These are phyloP conservation scores for Xestia c-nigrum DNA, from an alignment of 2,888 invertebrate genomes.

Conservation along the genomic window DNA sequence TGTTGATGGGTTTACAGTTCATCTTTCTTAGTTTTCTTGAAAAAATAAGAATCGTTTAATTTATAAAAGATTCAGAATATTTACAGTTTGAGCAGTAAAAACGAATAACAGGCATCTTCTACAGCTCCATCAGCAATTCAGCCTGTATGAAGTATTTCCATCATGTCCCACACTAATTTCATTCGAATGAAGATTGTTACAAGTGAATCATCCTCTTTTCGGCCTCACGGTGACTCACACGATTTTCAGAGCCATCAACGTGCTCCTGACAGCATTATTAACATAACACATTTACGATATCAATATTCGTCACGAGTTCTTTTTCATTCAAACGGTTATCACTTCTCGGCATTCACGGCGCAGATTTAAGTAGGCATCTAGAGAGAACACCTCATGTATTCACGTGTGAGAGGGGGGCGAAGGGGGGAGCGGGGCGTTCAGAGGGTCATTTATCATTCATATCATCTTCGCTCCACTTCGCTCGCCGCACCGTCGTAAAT, in stretches of 20 bases:
- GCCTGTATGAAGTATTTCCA: not conserved
- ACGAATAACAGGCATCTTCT: not conserved
- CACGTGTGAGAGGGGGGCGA: constrained; percentile 86
- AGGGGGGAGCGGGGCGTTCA: constrained; percentile 74
- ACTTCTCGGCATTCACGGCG: constrained; percentile 81
- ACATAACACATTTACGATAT: constrained; percentile 70
- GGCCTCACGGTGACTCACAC: constrained; percentile 39
- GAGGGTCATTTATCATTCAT: constrained; percentile 91
- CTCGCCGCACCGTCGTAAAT: constrained; percentile 91
- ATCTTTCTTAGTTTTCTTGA: constrained; percentile 7
- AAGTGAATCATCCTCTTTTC: constrained; percentile 53
- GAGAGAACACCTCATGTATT: constrained; percentile 85
- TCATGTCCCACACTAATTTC: constrained; percentile 16
- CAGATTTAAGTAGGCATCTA: constrained; percentile 84
- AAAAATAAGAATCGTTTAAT: not conserved
- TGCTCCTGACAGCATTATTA: constrained; percentile 65
- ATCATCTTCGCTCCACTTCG: constrained; percentile 91
- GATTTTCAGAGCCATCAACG: constrained; percentile 58
- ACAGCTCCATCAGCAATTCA: not conserved
- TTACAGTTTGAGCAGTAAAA: not conserved
- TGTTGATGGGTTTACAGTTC: constrained; percentile 21
- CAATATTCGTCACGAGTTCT: constrained; percentile 82
- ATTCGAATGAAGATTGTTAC: not conserved
- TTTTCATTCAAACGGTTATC: constrained; percentile 83
- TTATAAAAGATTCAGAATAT: not conserved